Evolutionary conservation across 2,113 vertebrate species (phyloP), one percentile per base, ranked within the genome.

Genomic region (Sprattus sprattus): DNA sequence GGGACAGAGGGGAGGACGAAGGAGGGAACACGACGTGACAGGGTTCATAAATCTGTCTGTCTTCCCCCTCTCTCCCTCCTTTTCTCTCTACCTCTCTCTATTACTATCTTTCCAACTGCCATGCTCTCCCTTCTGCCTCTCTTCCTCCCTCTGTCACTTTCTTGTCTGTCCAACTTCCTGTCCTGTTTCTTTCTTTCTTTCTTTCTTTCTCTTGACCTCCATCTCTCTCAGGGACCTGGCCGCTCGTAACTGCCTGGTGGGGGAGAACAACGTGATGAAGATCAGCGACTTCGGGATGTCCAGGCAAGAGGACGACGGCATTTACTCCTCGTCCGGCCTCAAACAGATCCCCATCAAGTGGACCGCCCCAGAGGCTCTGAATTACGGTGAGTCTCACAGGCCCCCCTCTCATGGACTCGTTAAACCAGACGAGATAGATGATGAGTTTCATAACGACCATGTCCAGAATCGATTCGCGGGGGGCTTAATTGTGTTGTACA

Each of bases 271-370:
- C 83, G 86, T 97, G 84, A 91, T 99, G 92, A 99, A 99, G 96
- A 99, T 99, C 94, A 99, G 97, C 0, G 98, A 99, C 86, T 99
- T 99, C 92, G 98, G 98, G 89, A 99, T 99, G 98, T 99, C 97
- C 84, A 96, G 98, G 45, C 98, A 99, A 92, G 98, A 99, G 84
- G 98, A 99, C 2, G 97, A 99, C 28, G 98, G 98, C 0, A 96
- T 99, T 39, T 99, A 99, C 89, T 99, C 98, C 64, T 99, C 98
- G 0, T 99, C 98, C 50, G 98, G 98, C 82, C 93, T 99, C 84
- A 99, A 99, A 88, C 98, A 99, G 93, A 99, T 99, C 88, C 98
- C 98, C n/a, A 99, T 99, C 92, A 99, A 99, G 85, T 99, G 98
- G 98, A 99, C 98, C 0, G 98, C 98, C 50, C 98, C 98, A n/a